Evolutionary conservation across 2,797 vertebrate genomes (phyloP).

Genomic region (Centroberyx gerrardi): DNA sequence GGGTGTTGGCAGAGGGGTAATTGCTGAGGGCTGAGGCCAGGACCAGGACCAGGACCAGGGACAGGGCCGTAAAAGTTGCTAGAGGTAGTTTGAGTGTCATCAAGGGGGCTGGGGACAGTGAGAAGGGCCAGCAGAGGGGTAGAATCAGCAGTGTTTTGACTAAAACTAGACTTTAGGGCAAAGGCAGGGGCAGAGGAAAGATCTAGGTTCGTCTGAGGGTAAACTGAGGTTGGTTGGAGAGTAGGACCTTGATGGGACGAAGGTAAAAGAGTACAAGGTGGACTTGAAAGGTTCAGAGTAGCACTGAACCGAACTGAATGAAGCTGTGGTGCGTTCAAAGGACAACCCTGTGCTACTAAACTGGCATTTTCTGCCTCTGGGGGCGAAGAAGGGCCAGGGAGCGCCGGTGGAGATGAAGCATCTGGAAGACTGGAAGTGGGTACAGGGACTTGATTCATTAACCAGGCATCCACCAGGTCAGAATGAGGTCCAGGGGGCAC

Average conservation of each 20-base stretch:
- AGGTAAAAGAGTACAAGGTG: not conserved
- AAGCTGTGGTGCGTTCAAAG: not conserved
- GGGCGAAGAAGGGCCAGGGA: not conserved
- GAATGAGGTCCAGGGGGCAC: not conserved
- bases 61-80: not conserved
- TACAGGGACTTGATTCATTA: conserved; percentile 16
- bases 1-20: not conserved
- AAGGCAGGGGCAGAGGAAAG: not conserved
- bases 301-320: not conserved
- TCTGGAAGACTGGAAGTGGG: not conserved
- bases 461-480: not conserved
- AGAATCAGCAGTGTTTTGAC: not conserved
- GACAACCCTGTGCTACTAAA: not conserved
- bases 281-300: not conserved
- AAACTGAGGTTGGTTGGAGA: not conserved
- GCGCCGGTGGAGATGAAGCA: not conserved
- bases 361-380: not conserved
- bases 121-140: conserved; percentile 56
- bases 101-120: conserved; percentile 47
- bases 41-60: not conserved
- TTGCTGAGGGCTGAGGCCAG: too few relatives aligned
- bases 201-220: not conserved
- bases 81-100: conserved; percentile 37
- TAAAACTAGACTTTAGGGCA: not conserved
- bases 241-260: not conserved